Evolutionary conservation across 2,113 vertebrate genomes (phyloP).

Genomic region (Chloropsis hardwickii): DNA sequence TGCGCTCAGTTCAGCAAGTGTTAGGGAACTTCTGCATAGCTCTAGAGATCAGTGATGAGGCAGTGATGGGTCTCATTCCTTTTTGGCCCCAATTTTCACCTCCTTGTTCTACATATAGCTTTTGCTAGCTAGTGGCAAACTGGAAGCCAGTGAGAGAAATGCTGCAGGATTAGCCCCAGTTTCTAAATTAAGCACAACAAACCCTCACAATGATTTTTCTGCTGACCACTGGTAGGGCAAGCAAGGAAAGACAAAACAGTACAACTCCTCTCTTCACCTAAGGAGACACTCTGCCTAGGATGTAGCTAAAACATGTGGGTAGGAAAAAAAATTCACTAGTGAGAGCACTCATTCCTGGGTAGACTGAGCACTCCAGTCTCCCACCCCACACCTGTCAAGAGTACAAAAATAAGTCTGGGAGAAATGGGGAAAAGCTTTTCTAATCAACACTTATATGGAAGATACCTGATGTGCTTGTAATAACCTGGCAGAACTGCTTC

Average conservation of each 20-base stretch:
- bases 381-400: slow-evolving; percentile 17
- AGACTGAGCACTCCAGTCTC: slow-evolving; percentile 17
- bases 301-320: not conserved
- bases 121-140: not conserved
- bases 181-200: not conserved
- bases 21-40: not conserved
- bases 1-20: not conserved
- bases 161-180: not conserved
- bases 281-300: not conserved
- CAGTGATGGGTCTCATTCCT: not conserved
- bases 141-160: not conserved
- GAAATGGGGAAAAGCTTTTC: not conserved
- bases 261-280: not conserved
- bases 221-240: not conserved
- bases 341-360: not conserved
- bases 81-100: not conserved
- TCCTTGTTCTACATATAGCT: not conserved
- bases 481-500: slow-evolving; percentile 40
- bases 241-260: not conserved
- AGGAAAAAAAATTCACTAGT: not conserved
- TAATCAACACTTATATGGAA: slow-evolving; percentile 3
- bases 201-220: not conserved
- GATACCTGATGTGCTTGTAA: slow-evolving; percentile 11
- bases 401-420: slow-evolving; percentile 18
- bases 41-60: not conserved